Evolutionary conservation across 2,888 invertebrate genomes (phyloP), one percentile per base, ranked within the genome.

Genomic region (Steromphala cineraria): DNA sequence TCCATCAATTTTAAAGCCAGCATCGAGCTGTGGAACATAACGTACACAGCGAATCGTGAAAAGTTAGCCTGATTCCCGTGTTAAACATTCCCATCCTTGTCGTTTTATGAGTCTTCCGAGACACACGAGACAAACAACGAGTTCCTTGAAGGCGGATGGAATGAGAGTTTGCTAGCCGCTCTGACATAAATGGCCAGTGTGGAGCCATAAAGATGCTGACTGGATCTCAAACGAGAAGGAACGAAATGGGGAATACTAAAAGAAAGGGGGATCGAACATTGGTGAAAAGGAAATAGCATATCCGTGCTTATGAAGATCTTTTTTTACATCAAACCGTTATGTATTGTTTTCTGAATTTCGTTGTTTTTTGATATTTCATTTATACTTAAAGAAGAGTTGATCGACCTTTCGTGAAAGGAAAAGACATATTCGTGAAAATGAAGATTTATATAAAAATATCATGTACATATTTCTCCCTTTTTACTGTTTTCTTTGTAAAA

Each of bases 191-290:
- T 71, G 71, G 71, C 71, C 71, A 71, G 71, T 36, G 19, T 36
- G 36, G 19, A 19, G 71, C 71, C 31, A 40, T 71, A 71, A 71
- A 71, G 36, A 28, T 71, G n/a, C 8, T 36, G 31, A 40, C 36
- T 71, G 71, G 71, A 19, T 40, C 36, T 71, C 71, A 71, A 71
- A 71, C 71, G 71, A 71, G 71, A 71, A 36, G 71, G 71, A 71
- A 71, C 71, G 71, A 71, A 36, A 71, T 71, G 40, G n/a, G 36
- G 17, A 36, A 10, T 19, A 36, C 40, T 36, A 19, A 71, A 36
- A 36, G 71, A 71, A 71, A 17, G 40, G 71, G 71, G 36, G 71
- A 19, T 28, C 71, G 71, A 56, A 56, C 56, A 21, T 19, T 17
- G 28, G 28, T 24, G 28, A 13, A 62, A 62, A 28, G 24, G 28